Evolutionary conservation across 2,113 vertebrate genomes (phyloP).

Genomic region (Pelmatolapia mariae): DNA sequence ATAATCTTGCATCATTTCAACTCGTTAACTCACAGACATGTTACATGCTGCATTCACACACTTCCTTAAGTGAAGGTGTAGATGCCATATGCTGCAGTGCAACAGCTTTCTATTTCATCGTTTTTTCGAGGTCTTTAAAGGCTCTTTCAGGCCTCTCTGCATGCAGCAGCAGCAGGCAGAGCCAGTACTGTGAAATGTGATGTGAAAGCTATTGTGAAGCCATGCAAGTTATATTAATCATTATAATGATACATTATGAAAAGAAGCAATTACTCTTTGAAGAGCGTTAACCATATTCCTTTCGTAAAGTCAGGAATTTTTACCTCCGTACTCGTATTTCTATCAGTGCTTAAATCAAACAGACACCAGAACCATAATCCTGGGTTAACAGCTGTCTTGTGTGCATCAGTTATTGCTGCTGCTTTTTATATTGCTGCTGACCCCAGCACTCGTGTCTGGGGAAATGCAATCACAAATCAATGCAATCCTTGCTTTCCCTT

Average conservation of each 20-base stretch:
- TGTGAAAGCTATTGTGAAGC: constrained; percentile 50
- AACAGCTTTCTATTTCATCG: background rate
- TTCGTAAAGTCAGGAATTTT: background rate
- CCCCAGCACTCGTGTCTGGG: background rate
- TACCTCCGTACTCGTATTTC: background rate
- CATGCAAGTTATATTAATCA: constrained; percentile 52
- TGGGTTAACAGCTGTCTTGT: constrained; percentile 14
- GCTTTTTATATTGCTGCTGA: background rate
- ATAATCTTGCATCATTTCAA: background rate
- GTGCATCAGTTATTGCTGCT: background rate
- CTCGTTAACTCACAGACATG: background rate
- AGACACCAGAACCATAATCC: background rate
- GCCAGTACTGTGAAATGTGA: constrained; percentile 51
- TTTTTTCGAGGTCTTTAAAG: background rate
- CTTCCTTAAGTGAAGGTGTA: background rate
- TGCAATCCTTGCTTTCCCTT: background rate
- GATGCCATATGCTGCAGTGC: background rate
- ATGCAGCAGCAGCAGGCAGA: constrained; percentile 19
- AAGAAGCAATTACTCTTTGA: constrained; percentile 22
- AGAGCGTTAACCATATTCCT: constrained; percentile 6
- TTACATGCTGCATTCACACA: background rate
- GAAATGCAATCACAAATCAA: background rate
- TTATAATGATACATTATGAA: constrained; percentile 25
- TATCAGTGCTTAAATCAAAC: background rate
- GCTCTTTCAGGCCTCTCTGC: background rate